Evolutionary conservation across 2,888 invertebrate species (phyloP).

Genomic region (Thymelicus acteon): DNA sequence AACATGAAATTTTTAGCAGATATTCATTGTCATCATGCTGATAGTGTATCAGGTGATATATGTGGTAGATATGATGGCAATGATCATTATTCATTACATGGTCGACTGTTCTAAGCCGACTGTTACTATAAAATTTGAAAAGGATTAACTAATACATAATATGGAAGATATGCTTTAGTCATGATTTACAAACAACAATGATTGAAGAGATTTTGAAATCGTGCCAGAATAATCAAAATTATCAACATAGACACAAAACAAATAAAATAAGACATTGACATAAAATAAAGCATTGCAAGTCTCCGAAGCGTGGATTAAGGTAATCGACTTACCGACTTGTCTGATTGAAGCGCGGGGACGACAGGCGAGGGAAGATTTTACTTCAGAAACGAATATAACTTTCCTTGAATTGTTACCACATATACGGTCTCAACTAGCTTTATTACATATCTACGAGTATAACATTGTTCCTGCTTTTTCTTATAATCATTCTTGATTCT

Average conservation of each 20-base stretch:
- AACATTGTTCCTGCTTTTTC: background rate
- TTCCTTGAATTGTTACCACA: background rate
- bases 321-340: constrained; percentile 20
- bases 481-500: too few relatives aligned
- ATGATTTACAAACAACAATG: too few relatives aligned
- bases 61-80: too few relatives aligned
- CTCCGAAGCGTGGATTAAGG: constrained; percentile 27
- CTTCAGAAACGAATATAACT: constrained; percentile 10
- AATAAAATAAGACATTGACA: constrained; percentile 31
- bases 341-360: constrained; percentile 2
- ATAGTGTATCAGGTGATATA: too few relatives aligned
- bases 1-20: too few relatives aligned
- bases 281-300: constrained; percentile 26
- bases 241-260: constrained; percentile 21
- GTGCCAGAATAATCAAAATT: background rate
- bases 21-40: too few relatives aligned
- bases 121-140: too few relatives aligned
- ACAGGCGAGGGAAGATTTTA: background rate
- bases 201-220: too few relatives aligned
- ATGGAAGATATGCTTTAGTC: too few relatives aligned
- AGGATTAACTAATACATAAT: too few relatives aligned
- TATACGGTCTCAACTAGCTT: background rate
- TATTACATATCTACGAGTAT: background rate
- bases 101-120: too few relatives aligned
- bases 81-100: too few relatives aligned